Percentiles rank a stretch among this genome's conserved stretches.
Evolutionary conservation across 2,888 invertebrate genomes (phyloP).

Genomic region (Volucella inanis): DNA sequence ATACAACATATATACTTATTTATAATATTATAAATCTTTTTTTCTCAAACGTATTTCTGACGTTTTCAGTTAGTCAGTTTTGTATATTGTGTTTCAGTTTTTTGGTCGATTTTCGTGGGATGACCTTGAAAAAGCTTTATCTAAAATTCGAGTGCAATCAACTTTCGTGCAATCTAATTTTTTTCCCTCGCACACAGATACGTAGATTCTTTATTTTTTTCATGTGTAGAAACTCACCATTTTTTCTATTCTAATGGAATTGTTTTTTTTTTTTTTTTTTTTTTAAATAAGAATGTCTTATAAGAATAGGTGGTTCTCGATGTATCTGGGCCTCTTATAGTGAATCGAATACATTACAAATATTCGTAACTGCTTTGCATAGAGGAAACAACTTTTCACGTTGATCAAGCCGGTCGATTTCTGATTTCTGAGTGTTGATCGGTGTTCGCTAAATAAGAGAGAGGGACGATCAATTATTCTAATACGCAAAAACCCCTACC

Average conservation of each 20-base stretch:
- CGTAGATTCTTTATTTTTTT: conserved; percentile 7
- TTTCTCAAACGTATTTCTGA: conserved; percentile 33
- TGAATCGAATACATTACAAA: conserved; percentile 19
- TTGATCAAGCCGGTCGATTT: background rate
- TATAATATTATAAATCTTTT: no score
- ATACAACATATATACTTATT: no score
- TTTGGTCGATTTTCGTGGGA: conserved; percentile 77
- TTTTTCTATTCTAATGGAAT: conserved; percentile 19
- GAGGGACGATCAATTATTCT: conserved; percentile 28
- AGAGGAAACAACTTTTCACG: conserved; percentile 9
- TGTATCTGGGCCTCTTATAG: background rate
- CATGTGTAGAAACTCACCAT: no score
- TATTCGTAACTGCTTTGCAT: conserved; percentile 25
- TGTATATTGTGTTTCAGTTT: conserved; percentile 2
- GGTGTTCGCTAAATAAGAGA: background rate
- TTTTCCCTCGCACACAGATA: conserved; percentile 35
- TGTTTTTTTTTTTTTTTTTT: conserved; percentile 26
- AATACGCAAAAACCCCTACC: conserved; percentile 55
- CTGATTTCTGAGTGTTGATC: background rate
- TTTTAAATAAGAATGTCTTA: conserved; percentile 25
- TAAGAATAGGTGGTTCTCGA: background rate
- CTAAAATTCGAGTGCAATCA: conserved; percentile 83
- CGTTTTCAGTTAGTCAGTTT: conserved; percentile 37
- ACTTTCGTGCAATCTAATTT: conserved; percentile 78
- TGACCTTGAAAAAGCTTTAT: conserved; percentile 83